Evolutionary conservation across 2,888 invertebrate species (phyloP), one percentile per base, ranked within the genome.

Genomic region (Megalurothrips usitatus): DNA sequence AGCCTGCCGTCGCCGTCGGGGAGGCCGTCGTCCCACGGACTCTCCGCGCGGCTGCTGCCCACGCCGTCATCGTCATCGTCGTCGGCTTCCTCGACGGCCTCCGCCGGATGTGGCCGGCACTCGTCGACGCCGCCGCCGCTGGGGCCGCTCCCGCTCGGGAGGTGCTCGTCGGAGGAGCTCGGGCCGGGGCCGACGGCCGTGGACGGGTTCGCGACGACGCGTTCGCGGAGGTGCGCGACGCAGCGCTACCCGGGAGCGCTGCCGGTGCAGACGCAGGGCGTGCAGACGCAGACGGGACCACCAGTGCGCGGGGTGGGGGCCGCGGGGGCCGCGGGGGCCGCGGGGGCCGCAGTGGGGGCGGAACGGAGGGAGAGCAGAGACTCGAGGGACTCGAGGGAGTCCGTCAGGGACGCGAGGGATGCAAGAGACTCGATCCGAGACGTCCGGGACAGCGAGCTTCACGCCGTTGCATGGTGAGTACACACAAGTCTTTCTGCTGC

Each of bases 311-410:
- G 34, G 34, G 34, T 43, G 34, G 34, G 34, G 6, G 34, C 34
- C 34, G 34, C 34, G 34, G 17, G 52, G 14, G 52, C 52, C 14
- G 52, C 52, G 3, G 11, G 14, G 14, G 52, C 52, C 52, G 34
- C 6, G 34, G 34, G 34, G 6, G 34, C 34, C 34, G 34, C 34
- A 6, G 58, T 58, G 58, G 58, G 19, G 58, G 14, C 58, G 58
- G 58, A 58, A 19, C 17, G 58, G 58, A 23, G 68, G 68, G 68
- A 75, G 68, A 75, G 68, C 26, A 75, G 68, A 26, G 68, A 75
- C 68, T 75, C 68, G 12, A 75, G 68, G 68, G 68, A 75, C 68
- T 75, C 68, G 23, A 75, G 68, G 68, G 68, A 75, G 68, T 75
- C 68, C 23, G 26, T 75, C 23, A n/a, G 68, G 23, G 68, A 75